Percentiles rank a stretch among this genome's conserved stretches.
phyloP scores from a whole-genome alignment of 2,888 invertebrate genomes.

The Argyra leucocephala region DNA sequence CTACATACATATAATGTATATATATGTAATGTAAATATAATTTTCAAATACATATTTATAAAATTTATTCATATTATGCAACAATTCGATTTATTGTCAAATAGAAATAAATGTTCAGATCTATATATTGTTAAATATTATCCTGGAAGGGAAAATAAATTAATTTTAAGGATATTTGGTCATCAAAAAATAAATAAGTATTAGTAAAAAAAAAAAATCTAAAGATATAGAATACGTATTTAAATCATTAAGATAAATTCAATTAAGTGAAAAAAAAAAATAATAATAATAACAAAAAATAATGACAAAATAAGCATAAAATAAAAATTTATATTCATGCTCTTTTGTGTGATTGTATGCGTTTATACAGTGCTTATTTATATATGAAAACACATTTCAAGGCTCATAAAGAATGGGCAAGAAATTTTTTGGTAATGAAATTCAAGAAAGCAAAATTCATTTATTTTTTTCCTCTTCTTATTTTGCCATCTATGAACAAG shows the following conservation, averaged over 20 bases:
- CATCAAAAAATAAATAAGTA: too few relatives aligned
- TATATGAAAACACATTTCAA: background rate
- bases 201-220: too few relatives aligned
- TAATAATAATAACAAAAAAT: too few relatives aligned
- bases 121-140: background rate
- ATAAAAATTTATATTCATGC: background rate
- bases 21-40: too few relatives aligned
- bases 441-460: background rate
- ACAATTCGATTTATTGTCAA: background rate
- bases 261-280: background rate
- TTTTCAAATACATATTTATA: too few relatives aligned
- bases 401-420: background rate
- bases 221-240: background rate
- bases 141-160: too few relatives aligned
- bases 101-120: background rate
- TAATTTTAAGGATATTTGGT: too few relatives aligned
- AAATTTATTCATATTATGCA: too few relatives aligned
- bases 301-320: background rate
- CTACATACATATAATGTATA: too few relatives aligned
- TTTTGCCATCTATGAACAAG: background rate
- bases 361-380: background rate
- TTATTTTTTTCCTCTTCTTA: background rate
- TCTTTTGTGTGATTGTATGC: background rate
- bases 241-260: conserved; percentile 1
- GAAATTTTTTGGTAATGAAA: background rate